Evolutionary conservation across 2,797 vertebrate genomes (phyloP), one percentile per base, ranked within the genome.

Genomic region (Dryobates pubescens): DNA sequence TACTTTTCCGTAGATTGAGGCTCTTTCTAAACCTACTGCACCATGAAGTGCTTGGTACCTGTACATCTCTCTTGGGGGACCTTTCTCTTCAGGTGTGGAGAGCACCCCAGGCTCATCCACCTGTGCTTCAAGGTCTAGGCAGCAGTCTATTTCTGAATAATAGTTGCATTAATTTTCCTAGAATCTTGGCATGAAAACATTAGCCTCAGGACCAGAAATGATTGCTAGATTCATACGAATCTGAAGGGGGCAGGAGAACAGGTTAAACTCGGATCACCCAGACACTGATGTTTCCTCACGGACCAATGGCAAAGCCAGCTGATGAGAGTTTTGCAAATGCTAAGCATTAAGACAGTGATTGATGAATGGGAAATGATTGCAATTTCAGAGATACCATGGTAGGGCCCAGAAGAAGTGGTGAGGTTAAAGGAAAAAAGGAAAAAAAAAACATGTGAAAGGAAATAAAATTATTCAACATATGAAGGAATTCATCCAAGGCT

Each of bases 241-340:
- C 67, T 17, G 3, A 67, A 67, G 30, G 18, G 47, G 54, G 43
- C 62, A 82, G 38, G 10, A 74, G 72, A 93, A 68, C 19, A 83
- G 34, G 69, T 51, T 64, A 82, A 56, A 71, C 57, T 70, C 73
- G 51, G 19, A 67, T 68, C 43, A 43, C 32, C 7, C 56, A 71
- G 16, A 64, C 19, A 17, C 17, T 2, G 17, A 12, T 34, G 4
- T 17, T 59, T 67, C n/a, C 34, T 70, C 62, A 9, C 0, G 0
- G 51, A 23, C 13, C 51, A 41, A 5, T 5, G 53, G 65, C 2
- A 67, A 83, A 32, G 41, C 61, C 53, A 87, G 43, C n/a, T 58
- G 19, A 17, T n/a, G 56, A 88, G 64, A 61, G 38, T 49, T 56
- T 1, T 74, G 75, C 26, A 94, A 86, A 62, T 10, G 29, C n/a